A percentile compares a stretch with the other conserved stretches of the same genome.
phyloP scores from a whole-genome alignment of 2,113 vertebrate species.

The Haemorhous mexicanus region DNA sequence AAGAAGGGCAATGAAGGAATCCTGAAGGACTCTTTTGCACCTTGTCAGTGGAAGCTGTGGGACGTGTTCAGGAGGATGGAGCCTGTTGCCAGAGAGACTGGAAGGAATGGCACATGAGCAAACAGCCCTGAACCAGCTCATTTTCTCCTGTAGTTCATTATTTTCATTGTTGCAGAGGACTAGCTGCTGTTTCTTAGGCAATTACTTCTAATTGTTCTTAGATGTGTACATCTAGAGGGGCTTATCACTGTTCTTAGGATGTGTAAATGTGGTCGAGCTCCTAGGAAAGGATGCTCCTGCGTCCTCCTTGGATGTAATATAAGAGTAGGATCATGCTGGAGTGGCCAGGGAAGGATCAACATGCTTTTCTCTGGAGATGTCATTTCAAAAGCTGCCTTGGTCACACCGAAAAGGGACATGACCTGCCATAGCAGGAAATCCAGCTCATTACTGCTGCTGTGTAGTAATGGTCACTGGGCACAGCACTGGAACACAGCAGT shows the following conservation, averaged over 20 bases:
- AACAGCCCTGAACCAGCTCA: background rate
- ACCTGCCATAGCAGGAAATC: background rate
- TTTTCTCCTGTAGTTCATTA: fast-evolving
- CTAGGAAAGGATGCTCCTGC: background rate
- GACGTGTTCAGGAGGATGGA: background rate
- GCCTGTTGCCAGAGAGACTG: background rate
- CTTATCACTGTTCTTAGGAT: background rate
- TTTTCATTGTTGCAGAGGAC: background rate
- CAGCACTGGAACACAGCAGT: background rate
- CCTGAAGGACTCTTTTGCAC: background rate
- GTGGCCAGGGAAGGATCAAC: background rate
- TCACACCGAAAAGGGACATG: background rate
- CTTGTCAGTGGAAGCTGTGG: background rate
- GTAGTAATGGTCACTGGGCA: too few species aligned
- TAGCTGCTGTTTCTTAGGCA: background rate
- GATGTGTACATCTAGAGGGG: background rate
- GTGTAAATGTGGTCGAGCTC: background rate
- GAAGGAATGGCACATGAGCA: background rate
- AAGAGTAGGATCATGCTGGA: background rate
- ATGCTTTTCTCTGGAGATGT: background rate
- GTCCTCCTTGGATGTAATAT: background rate
- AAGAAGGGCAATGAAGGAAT: background rate
- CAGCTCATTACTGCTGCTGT: background rate
- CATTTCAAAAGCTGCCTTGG: background rate
- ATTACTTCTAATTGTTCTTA: background rate